Evolutionary conservation across 1,140 invertebrate species (phyloP).

Genomic region (Drosophila sulfurigaster): DNA sequence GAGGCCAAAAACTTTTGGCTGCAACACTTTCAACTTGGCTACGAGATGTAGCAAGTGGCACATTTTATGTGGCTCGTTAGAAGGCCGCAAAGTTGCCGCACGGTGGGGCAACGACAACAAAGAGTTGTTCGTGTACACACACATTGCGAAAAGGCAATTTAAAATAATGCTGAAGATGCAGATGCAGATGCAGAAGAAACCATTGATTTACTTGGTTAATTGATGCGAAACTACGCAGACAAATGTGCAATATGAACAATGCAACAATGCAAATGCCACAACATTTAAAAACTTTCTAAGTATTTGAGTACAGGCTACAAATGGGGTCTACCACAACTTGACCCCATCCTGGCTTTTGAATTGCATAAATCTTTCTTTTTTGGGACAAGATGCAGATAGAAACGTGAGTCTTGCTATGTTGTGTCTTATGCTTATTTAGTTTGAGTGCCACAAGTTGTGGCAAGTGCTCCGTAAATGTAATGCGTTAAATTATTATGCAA

Average conservation of each 20-base stretch:
- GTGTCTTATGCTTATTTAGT: slow-evolving; percentile 75
- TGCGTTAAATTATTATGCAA: slow-evolving; percentile 82
- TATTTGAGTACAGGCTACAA: slow-evolving; percentile 2
- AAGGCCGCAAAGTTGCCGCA: slow-evolving; percentile 40
- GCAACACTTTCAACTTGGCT: slow-evolving; percentile 53
- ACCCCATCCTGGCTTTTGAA: slow-evolving; percentile 51
- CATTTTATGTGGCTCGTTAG: slow-evolving; percentile 61
- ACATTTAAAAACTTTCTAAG: slow-evolving; percentile 39
- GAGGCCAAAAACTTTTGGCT: slow-evolving; percentile 36
- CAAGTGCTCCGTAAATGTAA: slow-evolving; percentile 44
- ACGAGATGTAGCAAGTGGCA: slow-evolving; percentile 29
- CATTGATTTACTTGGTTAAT: slow-evolving; percentile 24
- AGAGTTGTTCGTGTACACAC: slow-evolving; percentile 5
- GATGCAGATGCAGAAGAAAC: slow-evolving; percentile 4
- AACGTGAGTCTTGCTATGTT: slow-evolving; percentile 10
- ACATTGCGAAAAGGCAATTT: slow-evolving; percentile 35
- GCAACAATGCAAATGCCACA: slow-evolving; percentile 26
- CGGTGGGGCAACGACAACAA: slow-evolving; percentile 28
- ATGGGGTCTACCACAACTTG: slow-evolving; percentile 43
- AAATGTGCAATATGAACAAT: not conserved
- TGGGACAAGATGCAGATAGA: slow-evolving; percentile 18
- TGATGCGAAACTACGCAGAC: slow-evolving; percentile 9
- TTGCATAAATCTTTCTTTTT: slow-evolving; percentile 54
- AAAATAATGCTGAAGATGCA: no score
- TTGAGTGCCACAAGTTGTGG: slow-evolving; percentile 25